Evolutionary conservation across 2,113 vertebrate species (phyloP).

Genomic region (Shinisaurus crocodilurus): DNA sequence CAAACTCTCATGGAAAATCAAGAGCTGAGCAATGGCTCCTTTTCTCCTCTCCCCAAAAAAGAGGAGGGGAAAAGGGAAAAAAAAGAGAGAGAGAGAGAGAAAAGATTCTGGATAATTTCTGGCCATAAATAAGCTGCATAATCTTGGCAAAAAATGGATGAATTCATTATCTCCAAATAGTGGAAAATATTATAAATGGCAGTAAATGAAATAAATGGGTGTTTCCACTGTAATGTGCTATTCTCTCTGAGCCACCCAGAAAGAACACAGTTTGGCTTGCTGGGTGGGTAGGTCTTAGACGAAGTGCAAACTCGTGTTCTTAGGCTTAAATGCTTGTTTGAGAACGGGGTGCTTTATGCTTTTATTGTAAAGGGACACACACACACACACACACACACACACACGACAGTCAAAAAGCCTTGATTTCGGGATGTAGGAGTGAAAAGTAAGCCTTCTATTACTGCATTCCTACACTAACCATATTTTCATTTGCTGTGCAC

Average conservation of each 20-base stretch:
- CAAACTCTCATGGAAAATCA: constrained; percentile 78
- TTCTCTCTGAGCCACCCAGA: constrained; percentile 83
- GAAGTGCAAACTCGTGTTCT: constrained; percentile 71
- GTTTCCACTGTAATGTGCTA: constrained; percentile 80
- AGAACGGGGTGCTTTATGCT: constrained; percentile 62
- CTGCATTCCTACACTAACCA: constrained; percentile 61
- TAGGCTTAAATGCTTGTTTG: constrained; percentile 61
- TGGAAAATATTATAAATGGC: constrained; percentile 86
- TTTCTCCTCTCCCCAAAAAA: not conserved
- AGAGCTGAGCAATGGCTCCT: constrained; percentile 67
- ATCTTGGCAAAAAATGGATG: constrained; percentile 76
- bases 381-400: constrained; percentile 47
- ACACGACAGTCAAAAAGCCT: constrained; percentile 47
- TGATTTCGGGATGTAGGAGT: constrained; percentile 60
- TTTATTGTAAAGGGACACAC: constrained; percentile 68
- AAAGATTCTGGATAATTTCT: constrained; percentile 76
- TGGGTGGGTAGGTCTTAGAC: constrained; percentile 72
- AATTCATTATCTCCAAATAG: constrained; percentile 83
- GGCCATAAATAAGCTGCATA: constrained; percentile 76
- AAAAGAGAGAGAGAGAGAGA: not conserved
- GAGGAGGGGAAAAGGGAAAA: not conserved
- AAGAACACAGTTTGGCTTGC: constrained; percentile 77
- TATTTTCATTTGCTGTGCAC: constrained; percentile 63
- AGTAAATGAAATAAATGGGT: constrained; percentile 85
- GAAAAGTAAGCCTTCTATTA: constrained; percentile 46